Evolutionary conservation across 2,113 vertebrate genomes (phyloP).

Genomic region (Aplodontia rufa): DNA sequence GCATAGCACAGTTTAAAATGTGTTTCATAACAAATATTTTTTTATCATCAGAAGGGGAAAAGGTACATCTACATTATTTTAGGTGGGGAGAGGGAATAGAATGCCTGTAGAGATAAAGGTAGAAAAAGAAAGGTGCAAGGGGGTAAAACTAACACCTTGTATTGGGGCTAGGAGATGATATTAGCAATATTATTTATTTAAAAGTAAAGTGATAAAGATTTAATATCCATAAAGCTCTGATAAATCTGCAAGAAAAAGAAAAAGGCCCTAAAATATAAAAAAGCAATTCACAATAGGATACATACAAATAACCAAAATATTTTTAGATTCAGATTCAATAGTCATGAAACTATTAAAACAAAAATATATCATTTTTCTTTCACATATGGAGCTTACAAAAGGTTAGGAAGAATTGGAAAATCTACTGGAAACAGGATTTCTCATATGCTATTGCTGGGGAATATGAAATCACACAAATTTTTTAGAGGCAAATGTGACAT

Average conservation of each 20-base stretch:
- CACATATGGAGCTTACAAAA: background rate
- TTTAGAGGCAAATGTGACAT: background rate
- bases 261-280: background rate
- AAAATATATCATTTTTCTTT: constrained; percentile 17
- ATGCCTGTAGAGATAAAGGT: background rate
- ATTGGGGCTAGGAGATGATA: background rate
- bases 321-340: background rate
- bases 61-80: background rate
- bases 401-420: constrained; percentile 23
- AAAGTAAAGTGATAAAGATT: background rate
- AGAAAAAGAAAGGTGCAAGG: background rate
- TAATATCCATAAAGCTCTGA: background rate
- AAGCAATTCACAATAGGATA: constrained; percentile 1
- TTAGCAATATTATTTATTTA: background rate
- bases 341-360: constrained; percentile 20
- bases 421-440: background rate
- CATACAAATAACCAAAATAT: background rate
- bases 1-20: background rate
- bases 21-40: background rate
- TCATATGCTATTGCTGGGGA: background rate
- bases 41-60: background rate
- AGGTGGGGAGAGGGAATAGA: background rate
- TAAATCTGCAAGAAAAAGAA: background rate
- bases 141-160: background rate
- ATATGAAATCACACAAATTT: background rate